Conservation (phyloP, 2,888 invertebrate genomes). For the Mystacides longicornis region DNA sequence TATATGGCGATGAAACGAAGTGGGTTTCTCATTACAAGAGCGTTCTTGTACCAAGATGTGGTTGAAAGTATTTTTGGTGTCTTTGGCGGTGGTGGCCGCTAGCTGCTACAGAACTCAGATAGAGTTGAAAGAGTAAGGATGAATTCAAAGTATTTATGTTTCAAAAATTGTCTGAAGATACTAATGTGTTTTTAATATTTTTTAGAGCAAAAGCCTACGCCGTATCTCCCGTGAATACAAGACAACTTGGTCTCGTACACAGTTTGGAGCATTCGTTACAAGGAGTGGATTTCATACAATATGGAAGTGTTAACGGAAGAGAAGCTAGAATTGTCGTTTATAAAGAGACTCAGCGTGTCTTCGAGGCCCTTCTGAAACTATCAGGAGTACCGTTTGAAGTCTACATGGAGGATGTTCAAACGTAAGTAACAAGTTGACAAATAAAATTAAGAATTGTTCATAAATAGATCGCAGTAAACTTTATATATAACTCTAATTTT, state of each 20-base stretch:
- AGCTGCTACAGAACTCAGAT: neutral
- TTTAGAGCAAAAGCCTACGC: constrained; percentile 39
- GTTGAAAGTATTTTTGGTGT: neutral
- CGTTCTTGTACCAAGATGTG: neutral
- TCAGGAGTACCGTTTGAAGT: constrained; percentile 37
- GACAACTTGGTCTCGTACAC: constrained; percentile 32
- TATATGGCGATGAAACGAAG: no score
- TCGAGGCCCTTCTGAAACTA: constrained; percentile 33
- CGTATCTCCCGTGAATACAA: constrained; percentile 31
- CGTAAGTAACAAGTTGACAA: constrained; percentile 33
- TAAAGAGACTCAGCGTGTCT: constrained; percentile 33
- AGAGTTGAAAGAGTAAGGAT: neutral
- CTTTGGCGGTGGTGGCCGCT: neutral
- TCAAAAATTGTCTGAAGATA: neutral
- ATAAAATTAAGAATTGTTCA: no score
- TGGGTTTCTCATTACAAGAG: no score
- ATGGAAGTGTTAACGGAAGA: constrained; percentile 32
- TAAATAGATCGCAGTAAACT: no score
- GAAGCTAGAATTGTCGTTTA: constrained; percentile 41
- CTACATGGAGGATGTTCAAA: constrained; percentile 42
- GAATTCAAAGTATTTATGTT: neutral
- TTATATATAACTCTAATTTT: neutral
- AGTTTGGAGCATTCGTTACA: constrained; percentile 27
- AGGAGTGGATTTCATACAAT: constrained; percentile 34
- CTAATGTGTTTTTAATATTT: neutral